Conservation (phyloP, 2,113 vertebrate species). For the Macrotis lagotis region DNA sequence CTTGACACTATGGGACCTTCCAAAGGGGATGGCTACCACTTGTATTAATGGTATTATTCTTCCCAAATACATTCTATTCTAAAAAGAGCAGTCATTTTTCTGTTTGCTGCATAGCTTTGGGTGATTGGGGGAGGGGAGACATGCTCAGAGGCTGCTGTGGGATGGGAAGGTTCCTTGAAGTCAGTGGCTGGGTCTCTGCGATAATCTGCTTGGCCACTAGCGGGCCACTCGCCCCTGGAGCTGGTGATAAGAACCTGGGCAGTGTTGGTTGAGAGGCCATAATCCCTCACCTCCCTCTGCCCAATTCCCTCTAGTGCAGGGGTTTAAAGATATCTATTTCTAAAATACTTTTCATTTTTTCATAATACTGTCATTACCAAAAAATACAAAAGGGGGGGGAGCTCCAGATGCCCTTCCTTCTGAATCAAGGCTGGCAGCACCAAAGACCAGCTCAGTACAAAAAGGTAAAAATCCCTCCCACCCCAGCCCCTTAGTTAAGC, state of each 20-base stretch:
- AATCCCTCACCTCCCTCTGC: neutral
- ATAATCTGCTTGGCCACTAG: neutral
- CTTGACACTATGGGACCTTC: constrained; percentile 8
- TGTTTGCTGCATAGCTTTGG: constrained; percentile 33
- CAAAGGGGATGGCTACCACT: constrained; percentile 38
- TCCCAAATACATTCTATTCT: constrained; percentile 30
- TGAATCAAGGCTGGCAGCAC: constrained; percentile 42
- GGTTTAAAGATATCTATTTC: constrained; percentile 74
- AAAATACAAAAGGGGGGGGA: constrained; percentile 82
- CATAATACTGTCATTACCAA: constrained; percentile 86
- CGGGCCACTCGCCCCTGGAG: neutral
- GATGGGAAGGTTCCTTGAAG: neutral
- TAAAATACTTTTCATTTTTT: constrained; percentile 85
- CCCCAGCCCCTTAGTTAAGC: too few species aligned
- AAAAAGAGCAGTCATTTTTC: neutral
- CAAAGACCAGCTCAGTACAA: too few species aligned
- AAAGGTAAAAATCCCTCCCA: neutral
- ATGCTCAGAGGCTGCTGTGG: constrained; percentile 30
- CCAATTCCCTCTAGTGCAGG: constrained; percentile 1
- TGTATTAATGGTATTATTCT: constrained; percentile 36
- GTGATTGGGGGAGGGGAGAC: too few species aligned
- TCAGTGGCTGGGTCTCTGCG: neutral
- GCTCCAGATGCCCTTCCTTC: constrained; percentile 68
- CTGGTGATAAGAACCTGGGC: neutral
- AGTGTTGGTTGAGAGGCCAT: neutral